Conservation (phyloP, 2,113 vertebrate species). For the Phylloscopus trochilus region DNA sequence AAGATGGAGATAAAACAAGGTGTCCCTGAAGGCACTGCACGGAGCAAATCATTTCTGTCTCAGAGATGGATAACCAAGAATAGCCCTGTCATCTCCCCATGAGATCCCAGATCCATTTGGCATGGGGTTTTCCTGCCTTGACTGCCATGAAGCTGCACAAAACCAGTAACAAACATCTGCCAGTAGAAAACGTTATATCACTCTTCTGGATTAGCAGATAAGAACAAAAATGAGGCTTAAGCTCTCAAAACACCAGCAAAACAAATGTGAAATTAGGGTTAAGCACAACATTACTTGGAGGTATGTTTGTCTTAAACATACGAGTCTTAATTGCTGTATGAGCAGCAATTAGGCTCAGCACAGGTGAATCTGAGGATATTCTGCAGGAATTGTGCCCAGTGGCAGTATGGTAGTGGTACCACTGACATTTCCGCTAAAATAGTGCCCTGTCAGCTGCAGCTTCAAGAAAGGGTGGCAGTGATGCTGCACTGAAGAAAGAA, state of each 20-base stretch:
- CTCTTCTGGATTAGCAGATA: neutral
- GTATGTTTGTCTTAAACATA: neutral
- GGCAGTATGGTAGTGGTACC: neutral
- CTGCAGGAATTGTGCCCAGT: neutral
- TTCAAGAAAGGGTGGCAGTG: neutral
- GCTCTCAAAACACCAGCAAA: neutral
- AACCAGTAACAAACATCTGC: neutral
- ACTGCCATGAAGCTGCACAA: neutral
- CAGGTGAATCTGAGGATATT: neutral
- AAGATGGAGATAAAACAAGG: slow-evolving; percentile 3
- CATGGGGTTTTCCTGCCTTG: neutral
- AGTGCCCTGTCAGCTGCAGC: neutral
- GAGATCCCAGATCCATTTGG: neutral
- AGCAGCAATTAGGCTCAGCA: neutral
- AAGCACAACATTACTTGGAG: neutral
- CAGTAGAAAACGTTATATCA: neutral
- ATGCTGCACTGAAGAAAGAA: neutral
- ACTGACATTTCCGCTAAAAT: neutral
- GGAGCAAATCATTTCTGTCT: neutral
- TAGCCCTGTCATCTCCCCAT: neutral
- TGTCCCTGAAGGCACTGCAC: neutral
- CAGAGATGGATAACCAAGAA: neutral
- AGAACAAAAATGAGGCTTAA: neutral
- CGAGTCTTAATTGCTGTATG: neutral
- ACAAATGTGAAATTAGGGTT: neutral